A percentile compares a stretch with the other conserved stretches of the same genome.
Conservation (phyloP, 2,797 vertebrate species). For the Muscicapa striata region DNA sequence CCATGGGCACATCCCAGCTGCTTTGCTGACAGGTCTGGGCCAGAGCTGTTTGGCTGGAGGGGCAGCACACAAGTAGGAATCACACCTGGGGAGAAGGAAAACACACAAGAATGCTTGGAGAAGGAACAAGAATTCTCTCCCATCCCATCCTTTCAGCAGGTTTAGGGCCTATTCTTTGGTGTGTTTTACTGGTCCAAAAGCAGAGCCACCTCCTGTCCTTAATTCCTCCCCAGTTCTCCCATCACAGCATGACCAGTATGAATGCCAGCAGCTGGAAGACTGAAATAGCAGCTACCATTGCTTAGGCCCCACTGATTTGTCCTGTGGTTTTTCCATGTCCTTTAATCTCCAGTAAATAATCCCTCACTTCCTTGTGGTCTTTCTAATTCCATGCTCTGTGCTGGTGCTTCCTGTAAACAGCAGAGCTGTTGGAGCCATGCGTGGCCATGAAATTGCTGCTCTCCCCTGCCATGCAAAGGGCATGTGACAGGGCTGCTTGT, state of each 20-base stretch:
- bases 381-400: slow-evolving; percentile 63
- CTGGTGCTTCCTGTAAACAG: slow-evolving; percentile 72
- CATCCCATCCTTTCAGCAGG: neutral
- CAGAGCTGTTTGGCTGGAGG: neutral
- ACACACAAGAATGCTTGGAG: neutral
- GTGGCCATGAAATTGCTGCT: slow-evolving; percentile 1
- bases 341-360: slow-evolving; percentile 72
- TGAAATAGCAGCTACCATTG: slow-evolving; percentile 66
- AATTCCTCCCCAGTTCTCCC: slow-evolving; percentile 16
- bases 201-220: neutral
- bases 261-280: slow-evolving; percentile 42
- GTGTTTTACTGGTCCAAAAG: neutral
- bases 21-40: neutral
- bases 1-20: neutral
- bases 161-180: neutral
- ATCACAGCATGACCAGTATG: neutral
- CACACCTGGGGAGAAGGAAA: neutral
- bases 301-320: slow-evolving; percentile 70
- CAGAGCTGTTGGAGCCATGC: neutral
- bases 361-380: slow-evolving; percentile 70
- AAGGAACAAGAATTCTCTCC: neutral
- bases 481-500: slow-evolving; percentile 25
- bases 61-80: neutral
- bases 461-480: neutral
- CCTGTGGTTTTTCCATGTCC: slow-evolving; percentile 63